Percentiles rank a stretch among this genome's conserved stretches.
Conservation (phyloP, 2,113 vertebrate species). For the Speoplatyrhinus poulsoni region DNA sequence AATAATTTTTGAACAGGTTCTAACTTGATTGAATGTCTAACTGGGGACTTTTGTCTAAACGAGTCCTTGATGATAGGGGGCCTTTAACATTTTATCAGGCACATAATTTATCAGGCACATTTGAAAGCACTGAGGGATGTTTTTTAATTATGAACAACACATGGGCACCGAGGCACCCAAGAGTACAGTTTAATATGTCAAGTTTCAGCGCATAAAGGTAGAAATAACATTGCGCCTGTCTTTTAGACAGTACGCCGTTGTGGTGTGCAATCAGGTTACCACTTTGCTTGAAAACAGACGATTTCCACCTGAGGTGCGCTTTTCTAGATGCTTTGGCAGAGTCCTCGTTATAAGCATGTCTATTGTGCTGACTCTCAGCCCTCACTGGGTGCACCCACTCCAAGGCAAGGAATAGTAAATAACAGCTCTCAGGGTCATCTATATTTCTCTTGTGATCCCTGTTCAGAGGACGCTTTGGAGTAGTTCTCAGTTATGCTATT, state of each 20-base stretch:
- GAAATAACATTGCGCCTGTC: conserved; percentile 9
- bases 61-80: too few species aligned
- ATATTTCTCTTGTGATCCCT: conserved; percentile 17
- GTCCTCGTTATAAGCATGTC: conserved; percentile 39
- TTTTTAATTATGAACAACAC: too few species aligned
- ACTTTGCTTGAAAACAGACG: conserved; percentile 27
- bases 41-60: too few species aligned
- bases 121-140: neutral
- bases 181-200: too few species aligned
- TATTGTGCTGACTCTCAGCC: conserved; percentile 39
- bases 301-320: conserved; percentile 34
- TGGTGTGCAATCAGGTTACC: conserved; percentile 35
- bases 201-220: conserved; percentile 20
- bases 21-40: too few species aligned
- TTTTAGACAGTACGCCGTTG: conserved; percentile 35
- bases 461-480: conserved; percentile 10
- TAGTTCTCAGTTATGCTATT: conserved; percentile 4
- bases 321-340: conserved; percentile 17
- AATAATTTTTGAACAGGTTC: neutral
- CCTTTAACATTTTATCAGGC: neutral
- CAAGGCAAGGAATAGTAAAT: conserved; percentile 31
- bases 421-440: conserved; percentile 16
- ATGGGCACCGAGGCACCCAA: too few species aligned
- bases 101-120: conserved; percentile 1
- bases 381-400: conserved; percentile 32